phyloP scores from a whole-genome alignment of 2,888 invertebrate species.

The Napeogenes inachia region DNA sequence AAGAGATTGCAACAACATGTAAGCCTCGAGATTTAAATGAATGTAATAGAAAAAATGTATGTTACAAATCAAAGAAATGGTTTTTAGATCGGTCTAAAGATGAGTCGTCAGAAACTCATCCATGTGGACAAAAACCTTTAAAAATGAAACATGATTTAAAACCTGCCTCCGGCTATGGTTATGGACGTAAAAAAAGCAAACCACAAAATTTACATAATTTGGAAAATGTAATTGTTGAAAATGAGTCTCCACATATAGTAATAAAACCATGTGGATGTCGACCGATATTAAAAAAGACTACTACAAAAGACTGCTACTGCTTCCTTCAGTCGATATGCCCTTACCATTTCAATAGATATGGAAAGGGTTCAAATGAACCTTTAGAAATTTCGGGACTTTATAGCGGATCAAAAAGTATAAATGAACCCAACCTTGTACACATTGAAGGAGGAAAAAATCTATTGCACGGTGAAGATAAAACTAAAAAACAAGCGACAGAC shows the following conservation, averaged over 20 bases:
- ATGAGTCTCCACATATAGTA: conserved; percentile 36
- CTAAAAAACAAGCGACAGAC: conserved; percentile 9
- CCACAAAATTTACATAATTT: not conserved
- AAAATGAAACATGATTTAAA: conserved; percentile 8
- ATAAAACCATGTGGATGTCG: conserved; percentile 37
- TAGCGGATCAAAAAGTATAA: conserved; percentile 23
- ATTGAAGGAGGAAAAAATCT: not conserved
- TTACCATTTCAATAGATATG: conserved; percentile 35
- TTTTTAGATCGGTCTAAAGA: conserved; percentile 12
- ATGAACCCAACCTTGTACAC: conserved; percentile 1
- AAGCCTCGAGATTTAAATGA: conserved; percentile 35
- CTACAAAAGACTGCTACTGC: conserved; percentile 36
- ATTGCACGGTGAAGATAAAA: conserved; percentile 9
- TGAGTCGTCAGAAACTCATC: not conserved
- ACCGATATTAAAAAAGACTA: conserved; percentile 19
- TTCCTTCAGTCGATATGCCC: conserved; percentile 36
- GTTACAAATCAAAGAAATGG: conserved; percentile 27
- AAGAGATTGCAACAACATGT: conserved; percentile 43
- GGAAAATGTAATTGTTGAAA: conserved; percentile 11
- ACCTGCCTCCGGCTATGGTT: not conserved
- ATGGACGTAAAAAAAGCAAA: not conserved
- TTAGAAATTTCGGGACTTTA: conserved; percentile 38
- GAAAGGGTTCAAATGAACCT: conserved; percentile 37
- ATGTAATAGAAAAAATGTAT: conserved; percentile 41
- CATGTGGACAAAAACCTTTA: not conserved